Evolutionary conservation across 2,113 vertebrate genomes (phyloP).

Genomic region (Microcebus lehilahytsara): DNA sequence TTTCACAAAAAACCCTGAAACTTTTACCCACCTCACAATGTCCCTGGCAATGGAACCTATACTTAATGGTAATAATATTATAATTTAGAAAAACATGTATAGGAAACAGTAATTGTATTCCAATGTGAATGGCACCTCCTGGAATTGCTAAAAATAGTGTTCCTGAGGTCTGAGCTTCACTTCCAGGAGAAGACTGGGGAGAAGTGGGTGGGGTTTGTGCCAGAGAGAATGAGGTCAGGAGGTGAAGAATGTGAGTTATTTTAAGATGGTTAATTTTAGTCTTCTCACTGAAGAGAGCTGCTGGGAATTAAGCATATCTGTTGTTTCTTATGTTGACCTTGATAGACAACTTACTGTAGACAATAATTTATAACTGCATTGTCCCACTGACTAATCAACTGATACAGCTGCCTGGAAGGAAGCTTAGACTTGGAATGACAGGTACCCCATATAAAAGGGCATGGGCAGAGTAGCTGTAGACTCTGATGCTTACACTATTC

Average conservation of each 20-base stretch:
- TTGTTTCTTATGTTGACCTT: conserved; percentile 14
- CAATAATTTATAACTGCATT: background rate
- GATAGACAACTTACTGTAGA: background rate
- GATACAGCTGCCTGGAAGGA: background rate
- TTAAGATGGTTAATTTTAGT: conserved; percentile 37
- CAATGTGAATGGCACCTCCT: background rate
- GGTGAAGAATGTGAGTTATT: conserved; percentile 1
- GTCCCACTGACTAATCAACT: background rate
- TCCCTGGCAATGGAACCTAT: background rate
- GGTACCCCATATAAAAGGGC: background rate
- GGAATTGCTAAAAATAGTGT: background rate
- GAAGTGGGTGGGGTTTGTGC: background rate
- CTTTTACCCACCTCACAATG: background rate
- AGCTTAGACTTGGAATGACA: background rate
- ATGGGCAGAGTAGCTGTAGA: background rate
- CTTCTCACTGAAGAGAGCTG: background rate
- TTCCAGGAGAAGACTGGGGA: background rate
- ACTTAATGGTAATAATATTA: background rate
- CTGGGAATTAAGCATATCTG: background rate
- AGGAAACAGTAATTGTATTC: background rate
- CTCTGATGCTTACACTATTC: background rate
- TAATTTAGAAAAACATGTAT: background rate
- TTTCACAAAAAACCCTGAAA: background rate
- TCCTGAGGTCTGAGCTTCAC: background rate
- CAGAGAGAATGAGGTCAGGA: conserved; percentile 5